These are phyloP conservation scores for Apodemia zela DNA, from an alignment of 2,888 invertebrate species.

Conservation along the genomic window DNA sequence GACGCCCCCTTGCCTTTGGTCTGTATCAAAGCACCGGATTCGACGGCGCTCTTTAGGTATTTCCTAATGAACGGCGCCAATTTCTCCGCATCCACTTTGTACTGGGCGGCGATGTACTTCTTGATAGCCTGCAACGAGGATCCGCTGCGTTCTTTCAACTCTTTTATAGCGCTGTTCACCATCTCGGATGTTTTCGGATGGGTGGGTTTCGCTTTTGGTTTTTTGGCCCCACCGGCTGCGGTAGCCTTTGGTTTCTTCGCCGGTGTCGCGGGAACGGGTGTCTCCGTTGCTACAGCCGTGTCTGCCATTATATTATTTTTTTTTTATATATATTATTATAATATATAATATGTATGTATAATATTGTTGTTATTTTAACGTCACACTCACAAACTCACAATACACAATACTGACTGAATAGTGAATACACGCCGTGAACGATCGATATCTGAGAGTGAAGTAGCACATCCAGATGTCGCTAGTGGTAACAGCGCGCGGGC, in stretches of 20 bases:
- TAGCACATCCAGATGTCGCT: constrained; percentile 20
- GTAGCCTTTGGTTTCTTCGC: constrained; percentile 44
- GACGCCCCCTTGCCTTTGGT: constrained; percentile 79
- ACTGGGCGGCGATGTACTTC: constrained; percentile 81
- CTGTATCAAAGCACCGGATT: constrained; percentile 71
- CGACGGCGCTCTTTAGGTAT: constrained; percentile 75
- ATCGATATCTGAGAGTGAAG: neutral
- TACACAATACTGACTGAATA: too few relatives aligned
- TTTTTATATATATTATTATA: too few relatives aligned
- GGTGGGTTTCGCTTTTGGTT: constrained; percentile 51
- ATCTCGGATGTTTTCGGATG: constrained; percentile 57
- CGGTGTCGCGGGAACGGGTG: constrained; percentile 44
- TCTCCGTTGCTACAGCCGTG: constrained; percentile 43
- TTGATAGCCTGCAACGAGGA: constrained; percentile 81
- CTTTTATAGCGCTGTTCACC: constrained; percentile 78
- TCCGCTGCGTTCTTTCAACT: constrained; percentile 79
- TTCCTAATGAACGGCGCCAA: constrained; percentile 80
- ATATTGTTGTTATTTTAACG: too few relatives aligned
- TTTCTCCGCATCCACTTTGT: constrained; percentile 80
- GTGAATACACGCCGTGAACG: too few relatives aligned
- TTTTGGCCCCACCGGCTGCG: constrained; percentile 34
- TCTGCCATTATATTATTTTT: constrained; percentile 38
- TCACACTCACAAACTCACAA: too few relatives aligned
- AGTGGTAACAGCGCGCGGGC: constrained; percentile 17
- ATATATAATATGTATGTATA: too few relatives aligned